Evolutionary conservation across 2,797 vertebrate species (phyloP).

Genomic region (Hyperoplus lanceolatus): DNA sequence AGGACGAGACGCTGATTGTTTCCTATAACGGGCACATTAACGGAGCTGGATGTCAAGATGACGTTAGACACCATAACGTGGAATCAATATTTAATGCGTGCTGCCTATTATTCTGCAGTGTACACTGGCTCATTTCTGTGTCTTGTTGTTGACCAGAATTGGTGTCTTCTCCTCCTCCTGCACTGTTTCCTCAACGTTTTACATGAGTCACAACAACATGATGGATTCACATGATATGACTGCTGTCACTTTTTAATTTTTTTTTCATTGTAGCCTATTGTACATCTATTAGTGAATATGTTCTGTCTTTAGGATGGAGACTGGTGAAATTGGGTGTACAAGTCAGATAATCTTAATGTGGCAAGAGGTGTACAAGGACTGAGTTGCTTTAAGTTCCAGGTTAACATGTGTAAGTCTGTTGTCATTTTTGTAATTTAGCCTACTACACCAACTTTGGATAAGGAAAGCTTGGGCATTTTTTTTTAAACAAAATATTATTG

Average conservation of each 20-base stretch:
- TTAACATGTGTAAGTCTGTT: too few species aligned
- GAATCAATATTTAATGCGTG: slow-evolving; percentile 82
- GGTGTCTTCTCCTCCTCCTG: slow-evolving; percentile 26
- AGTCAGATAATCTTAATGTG: not conserved
- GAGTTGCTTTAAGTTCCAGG: not conserved
- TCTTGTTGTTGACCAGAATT: slow-evolving; percentile 27
- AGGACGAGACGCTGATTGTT: slow-evolving; percentile 42
- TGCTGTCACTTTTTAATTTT: not conserved
- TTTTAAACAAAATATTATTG: not conserved
- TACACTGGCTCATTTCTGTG: slow-evolving; percentile 45
- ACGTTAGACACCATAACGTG: slow-evolving; percentile 72
- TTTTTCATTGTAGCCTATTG: too few species aligned
- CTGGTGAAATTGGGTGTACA: not conserved
- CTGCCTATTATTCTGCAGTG: slow-evolving; percentile 75
- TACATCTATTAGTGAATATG: too few species aligned
- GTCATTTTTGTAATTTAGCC: not conserved
- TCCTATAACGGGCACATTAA: slow-evolving; percentile 63
- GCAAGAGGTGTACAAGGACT: not conserved
- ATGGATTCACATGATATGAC: slow-evolving; percentile 40
- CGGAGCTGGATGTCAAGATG: slow-evolving; percentile 71
- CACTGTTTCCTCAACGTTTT: slow-evolving; percentile 39
- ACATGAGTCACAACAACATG: slow-evolving; percentile 43
- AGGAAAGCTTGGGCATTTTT: not conserved
- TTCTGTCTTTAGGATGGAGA: not conserved
- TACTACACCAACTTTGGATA: not conserved